A percentile compares a stretch with the other conserved stretches of the same genome.
phyloP scores from a whole-genome alignment of 2,113 vertebrate genomes.

The Melospiza georgiana region DNA sequence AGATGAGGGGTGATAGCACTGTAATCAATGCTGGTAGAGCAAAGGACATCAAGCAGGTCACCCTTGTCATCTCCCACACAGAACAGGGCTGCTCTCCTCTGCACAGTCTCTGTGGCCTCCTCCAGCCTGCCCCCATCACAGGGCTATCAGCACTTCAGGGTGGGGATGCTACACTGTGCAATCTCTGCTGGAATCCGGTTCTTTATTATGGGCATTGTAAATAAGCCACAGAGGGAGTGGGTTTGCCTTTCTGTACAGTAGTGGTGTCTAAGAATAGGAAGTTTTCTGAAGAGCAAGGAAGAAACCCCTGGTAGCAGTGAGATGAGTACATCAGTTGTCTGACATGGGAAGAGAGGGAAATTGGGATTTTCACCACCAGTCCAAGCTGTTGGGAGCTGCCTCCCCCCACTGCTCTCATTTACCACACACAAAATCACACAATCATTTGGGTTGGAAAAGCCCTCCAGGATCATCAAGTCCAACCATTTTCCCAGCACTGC shows the following conservation, averaged over 20 bases:
- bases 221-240: fast-evolving
- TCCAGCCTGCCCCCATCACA: not conserved
- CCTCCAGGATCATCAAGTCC: not conserved
- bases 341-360: not conserved
- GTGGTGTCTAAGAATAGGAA: not conserved
- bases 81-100: not conserved
- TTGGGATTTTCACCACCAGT: fast-evolving
- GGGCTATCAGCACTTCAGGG: not conserved
- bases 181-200: not conserved
- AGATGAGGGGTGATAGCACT: not conserved
- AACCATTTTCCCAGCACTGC: not conserved
- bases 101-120: not conserved
- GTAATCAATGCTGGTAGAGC: not conserved
- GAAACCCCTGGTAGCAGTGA: not conserved
- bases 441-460: not conserved
- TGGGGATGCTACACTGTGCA: not conserved
- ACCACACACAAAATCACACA: not conserved
- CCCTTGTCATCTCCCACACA: not conserved
- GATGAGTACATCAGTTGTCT: not conserved
- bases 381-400: not conserved
- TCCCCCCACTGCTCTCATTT: not conserved
- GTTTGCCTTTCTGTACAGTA: not conserved
- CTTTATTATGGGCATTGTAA: not conserved
- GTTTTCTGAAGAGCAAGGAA: not conserved
- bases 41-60: not conserved